phyloP scores from a whole-genome alignment of 2,888 invertebrate genomes.

The Luperina testacea region DNA sequence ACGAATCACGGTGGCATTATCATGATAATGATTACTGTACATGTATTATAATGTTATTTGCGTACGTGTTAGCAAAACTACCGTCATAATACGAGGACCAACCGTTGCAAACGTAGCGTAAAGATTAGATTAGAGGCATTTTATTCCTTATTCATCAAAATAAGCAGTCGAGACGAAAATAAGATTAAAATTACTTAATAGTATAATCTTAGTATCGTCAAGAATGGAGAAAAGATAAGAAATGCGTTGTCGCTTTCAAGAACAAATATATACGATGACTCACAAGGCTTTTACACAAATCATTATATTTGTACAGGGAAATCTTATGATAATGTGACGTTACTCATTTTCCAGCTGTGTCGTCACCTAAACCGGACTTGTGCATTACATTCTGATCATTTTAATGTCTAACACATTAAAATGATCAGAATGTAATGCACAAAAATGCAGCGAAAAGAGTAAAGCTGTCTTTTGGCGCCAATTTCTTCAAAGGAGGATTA shows the following conservation, averaged over 20 bases:
- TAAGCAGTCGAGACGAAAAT: constrained; percentile 36
- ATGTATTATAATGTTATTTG: not conserved
- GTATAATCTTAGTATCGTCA: constrained; percentile 2
- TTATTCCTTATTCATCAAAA: constrained; percentile 3
- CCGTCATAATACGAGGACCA: constrained; percentile 4
- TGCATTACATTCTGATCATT: not conserved
- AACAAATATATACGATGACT: constrained; percentile 39
- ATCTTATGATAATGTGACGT: constrained; percentile 24
- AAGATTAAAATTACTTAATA: constrained; percentile 27
- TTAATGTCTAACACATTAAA: too few relatives aligned
- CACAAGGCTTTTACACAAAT: constrained; percentile 16
- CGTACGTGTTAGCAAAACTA: constrained; percentile 6
- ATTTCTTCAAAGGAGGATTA: not conserved
- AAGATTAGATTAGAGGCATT: constrained; percentile 37
- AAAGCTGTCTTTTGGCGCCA: constrained; percentile 11
- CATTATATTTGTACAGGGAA: constrained; percentile 21
- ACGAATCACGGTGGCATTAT: constrained; percentile 21
- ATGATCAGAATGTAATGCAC: too few relatives aligned
- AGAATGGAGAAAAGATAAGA: constrained; percentile 29
- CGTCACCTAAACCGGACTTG: constrained; percentile 7
- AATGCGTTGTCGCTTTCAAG: constrained; percentile 17
- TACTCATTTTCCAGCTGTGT: constrained; percentile 20
- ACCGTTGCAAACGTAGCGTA: constrained; percentile 16
- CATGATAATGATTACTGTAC: constrained; percentile 13
- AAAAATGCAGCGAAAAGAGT: constrained; percentile 8